Base-by-base conservation (phyloP, 2,113 vertebrate species). In the Climacteris rufus region DNA sequence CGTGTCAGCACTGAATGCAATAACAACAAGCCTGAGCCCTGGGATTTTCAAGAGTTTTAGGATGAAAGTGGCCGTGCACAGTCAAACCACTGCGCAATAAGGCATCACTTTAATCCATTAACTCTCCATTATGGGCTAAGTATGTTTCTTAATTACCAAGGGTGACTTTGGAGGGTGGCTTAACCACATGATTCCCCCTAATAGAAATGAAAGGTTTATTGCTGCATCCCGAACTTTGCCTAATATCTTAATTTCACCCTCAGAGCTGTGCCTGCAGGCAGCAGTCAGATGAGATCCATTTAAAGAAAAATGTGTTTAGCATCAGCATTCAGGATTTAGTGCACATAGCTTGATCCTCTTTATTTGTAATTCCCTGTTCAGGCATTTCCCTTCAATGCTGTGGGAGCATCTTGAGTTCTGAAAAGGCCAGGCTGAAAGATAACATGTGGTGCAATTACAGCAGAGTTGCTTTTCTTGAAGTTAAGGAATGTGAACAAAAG, bases 31-130 rank as follows among this genome's bases (percentile, higher is more conserved):
- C 28, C 70, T 27, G 70, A 87, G 33, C 75, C 49, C 65, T 50
- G 59, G 54, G 84, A 89, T 93, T 93, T 80, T 53, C 22, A 72
- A 65, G 50, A 21, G 15, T 82, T 82, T 89, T 69, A 79, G 66
- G 57, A 87, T 89, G 75, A 91, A 96, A 96, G 87, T 4, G 3
- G 54, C 63, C 0, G 0, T 27, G 22, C 33, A 52, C 63, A 79
- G 69, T 54, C 39, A 71, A 95, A 71, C 60, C 53, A 78, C 84
- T 59, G 49, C 13, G 53, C 90, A 96, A 72, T 87, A 89, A 82
- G 59, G 53, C 84, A 91, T 63, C 54, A 8, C 54, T 93, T 90
- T 90, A 90, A 95, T 90, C 77, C 78, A 93, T 95, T 96, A 94
- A 87, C 52, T 87, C 87, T 52, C 87, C 66, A 91, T 94, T 90